A percentile compares a stretch with the other conserved stretches of the same genome.
These are phyloP conservation scores for Vidua macroura DNA, from an alignment of 2,113 vertebrate genomes.

Conservation along the genomic window DNA sequence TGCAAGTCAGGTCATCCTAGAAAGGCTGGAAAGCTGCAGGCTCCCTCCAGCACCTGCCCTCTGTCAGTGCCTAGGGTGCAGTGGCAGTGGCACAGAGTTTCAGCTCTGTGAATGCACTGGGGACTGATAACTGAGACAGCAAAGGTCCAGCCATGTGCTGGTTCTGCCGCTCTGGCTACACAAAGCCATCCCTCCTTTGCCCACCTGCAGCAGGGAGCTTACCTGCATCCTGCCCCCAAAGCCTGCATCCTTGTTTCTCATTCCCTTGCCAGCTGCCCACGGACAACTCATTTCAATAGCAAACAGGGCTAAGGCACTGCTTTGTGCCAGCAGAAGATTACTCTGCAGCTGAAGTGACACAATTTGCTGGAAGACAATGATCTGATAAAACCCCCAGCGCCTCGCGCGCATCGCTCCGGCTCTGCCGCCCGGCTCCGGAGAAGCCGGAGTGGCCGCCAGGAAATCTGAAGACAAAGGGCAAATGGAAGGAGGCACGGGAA, in stretches of 20 bases:
- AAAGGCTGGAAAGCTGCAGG: not conserved
- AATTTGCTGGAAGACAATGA: not conserved
- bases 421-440: not conserved
- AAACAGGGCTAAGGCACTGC: not conserved
- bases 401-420: fast-evolving
- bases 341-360: not conserved
- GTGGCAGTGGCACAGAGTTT: not conserved
- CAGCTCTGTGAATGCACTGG: not conserved
- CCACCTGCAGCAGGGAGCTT: not conserved
- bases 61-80: not conserved
- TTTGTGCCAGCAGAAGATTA: conserved; percentile 9
- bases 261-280: not conserved
- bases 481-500: not conserved
- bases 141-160: not conserved
- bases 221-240: not conserved
- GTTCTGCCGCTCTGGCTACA: not conserved
- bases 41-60: not conserved
- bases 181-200: not conserved
- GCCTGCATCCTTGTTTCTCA: not conserved
- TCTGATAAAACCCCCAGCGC: not conserved
- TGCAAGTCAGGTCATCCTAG: not conserved
- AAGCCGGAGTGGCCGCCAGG: not conserved
- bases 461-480: not conserved
- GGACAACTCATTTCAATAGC: not conserved
- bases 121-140: fast-evolving